Conservation (phyloP, 2,888 invertebrate species). For the Anagyrus pseudococci region DNA sequence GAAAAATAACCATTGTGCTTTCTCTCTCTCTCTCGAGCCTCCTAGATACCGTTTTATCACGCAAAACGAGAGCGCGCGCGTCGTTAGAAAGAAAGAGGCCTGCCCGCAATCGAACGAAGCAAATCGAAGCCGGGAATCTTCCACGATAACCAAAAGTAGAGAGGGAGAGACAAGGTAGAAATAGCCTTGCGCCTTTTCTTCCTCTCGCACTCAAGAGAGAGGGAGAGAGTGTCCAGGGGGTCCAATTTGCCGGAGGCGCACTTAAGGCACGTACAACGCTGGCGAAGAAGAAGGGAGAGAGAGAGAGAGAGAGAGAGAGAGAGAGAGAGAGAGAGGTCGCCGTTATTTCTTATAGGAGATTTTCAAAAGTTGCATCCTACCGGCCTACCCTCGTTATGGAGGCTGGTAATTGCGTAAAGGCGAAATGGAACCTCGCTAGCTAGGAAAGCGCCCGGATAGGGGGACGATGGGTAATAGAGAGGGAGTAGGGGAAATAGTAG, state of each 20-base stretch:
- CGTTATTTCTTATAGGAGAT: conserved; percentile 61
- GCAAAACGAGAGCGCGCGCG: conserved; percentile 21
- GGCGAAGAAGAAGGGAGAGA: too few species aligned
- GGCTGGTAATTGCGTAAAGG: conserved; percentile 53
- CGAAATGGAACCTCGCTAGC: conserved; percentile 24
- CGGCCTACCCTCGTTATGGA: conserved; percentile 49
- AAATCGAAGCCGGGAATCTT: conserved; percentile 36
- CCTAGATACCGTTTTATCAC: conserved; percentile 17
- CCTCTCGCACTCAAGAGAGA: background rate
- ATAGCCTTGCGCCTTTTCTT: too few species aligned
- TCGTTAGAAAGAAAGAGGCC: too few species aligned
- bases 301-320: conserved; percentile 1
- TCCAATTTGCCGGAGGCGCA: conserved; percentile 37
- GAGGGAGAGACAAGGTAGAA: too few species aligned
- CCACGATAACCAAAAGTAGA: too few species aligned
- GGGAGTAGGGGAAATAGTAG: too few species aligned
- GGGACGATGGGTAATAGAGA: too few species aligned
- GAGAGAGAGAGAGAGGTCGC: conserved; percentile 21
- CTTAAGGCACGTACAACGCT: conserved; percentile 32
- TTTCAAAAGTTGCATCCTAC: conserved; percentile 56
- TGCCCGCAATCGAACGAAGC: too few species aligned
- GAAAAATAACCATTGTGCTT: too few species aligned
- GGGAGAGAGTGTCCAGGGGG: conserved; percentile 33
- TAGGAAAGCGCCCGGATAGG: too few species aligned
- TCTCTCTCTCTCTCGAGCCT: too few species aligned